phyloP scores from a whole-genome alignment of 1,140 invertebrate species.

The Trichomalopsis sarcophagae region DNA sequence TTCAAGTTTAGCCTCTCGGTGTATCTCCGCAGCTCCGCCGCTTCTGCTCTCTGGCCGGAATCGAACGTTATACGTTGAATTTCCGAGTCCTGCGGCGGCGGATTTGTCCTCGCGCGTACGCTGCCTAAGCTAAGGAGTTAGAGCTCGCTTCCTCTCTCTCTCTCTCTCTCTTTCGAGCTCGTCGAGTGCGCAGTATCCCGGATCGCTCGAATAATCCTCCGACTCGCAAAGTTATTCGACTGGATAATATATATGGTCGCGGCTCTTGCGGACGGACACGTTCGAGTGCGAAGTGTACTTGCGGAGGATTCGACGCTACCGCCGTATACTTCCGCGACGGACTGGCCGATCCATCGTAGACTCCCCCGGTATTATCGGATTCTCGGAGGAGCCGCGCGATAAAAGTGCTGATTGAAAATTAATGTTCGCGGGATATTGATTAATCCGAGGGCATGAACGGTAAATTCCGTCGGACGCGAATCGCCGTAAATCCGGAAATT shows the following conservation, averaged over 20 bases:
- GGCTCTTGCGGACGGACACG: constrained; percentile 38
- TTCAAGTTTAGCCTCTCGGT: constrained; percentile 34
- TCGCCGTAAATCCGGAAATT: neutral
- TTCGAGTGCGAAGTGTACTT: constrained; percentile 39
- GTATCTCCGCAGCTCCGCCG: neutral
- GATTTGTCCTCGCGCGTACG: constrained; percentile 44
- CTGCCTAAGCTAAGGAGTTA: constrained; percentile 54
- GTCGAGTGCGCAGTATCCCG: neutral
- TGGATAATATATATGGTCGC: constrained; percentile 49
- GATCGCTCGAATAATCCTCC: constrained; percentile 40
- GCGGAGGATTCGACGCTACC: constrained; percentile 11
- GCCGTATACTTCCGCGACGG: neutral
- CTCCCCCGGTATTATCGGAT: neutral
- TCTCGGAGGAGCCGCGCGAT: neutral
- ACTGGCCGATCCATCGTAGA: neutral
- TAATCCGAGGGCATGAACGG: too few relatives aligned
- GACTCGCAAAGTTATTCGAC: constrained; percentile 49
- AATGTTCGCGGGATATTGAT: neutral
- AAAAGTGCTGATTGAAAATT: neutral
- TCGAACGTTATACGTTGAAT: constrained; percentile 63
- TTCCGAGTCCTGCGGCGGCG: constrained; percentile 49
- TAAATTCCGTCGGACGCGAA: too few relatives aligned
- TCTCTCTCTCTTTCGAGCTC: neutral
- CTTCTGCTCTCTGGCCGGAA: constrained; percentile 53
- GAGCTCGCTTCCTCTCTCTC: neutral